phyloP scores from a whole-genome alignment of 2,113 vertebrate genomes.

The Pelmatolapia mariae region DNA sequence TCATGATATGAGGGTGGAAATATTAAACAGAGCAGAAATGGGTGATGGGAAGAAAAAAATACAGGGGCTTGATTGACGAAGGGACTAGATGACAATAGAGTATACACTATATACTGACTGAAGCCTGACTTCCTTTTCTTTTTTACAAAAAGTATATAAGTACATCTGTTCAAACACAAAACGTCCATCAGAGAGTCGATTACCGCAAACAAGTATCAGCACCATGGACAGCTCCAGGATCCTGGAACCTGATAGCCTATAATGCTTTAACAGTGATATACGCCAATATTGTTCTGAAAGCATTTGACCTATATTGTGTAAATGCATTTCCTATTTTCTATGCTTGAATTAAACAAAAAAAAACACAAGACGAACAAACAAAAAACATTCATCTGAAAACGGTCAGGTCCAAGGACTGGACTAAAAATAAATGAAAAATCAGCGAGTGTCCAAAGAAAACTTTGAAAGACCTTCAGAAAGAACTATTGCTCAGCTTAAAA shows the following conservation, averaged over 20 bases:
- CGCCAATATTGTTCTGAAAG: neutral
- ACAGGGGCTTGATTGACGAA: neutral
- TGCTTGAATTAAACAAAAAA: neutral
- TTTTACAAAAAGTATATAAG: neutral
- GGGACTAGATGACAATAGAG: neutral
- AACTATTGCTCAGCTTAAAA: neutral
- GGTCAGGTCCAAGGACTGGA: neutral
- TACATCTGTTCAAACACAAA: neutral
- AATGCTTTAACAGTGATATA: neutral
- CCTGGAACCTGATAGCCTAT: neutral
- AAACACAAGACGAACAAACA: neutral
- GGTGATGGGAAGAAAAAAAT: neutral
- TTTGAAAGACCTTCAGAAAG: neutral
- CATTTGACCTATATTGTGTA: neutral
- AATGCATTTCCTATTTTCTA: neutral
- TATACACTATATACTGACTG: neutral
- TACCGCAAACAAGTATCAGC: neutral
- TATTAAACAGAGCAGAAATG: neutral
- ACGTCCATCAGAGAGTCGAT: neutral
- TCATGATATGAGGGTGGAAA: neutral
- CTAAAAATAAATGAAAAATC: neutral
- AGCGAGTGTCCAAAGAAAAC: neutral
- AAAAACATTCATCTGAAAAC: neutral
- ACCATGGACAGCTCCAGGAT: slow-evolving; percentile 19
- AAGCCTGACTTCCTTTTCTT: neutral